Evolutionary conservation across 2,888 invertebrate genomes (phyloP).

Genomic region (Dryobota labecula): DNA sequence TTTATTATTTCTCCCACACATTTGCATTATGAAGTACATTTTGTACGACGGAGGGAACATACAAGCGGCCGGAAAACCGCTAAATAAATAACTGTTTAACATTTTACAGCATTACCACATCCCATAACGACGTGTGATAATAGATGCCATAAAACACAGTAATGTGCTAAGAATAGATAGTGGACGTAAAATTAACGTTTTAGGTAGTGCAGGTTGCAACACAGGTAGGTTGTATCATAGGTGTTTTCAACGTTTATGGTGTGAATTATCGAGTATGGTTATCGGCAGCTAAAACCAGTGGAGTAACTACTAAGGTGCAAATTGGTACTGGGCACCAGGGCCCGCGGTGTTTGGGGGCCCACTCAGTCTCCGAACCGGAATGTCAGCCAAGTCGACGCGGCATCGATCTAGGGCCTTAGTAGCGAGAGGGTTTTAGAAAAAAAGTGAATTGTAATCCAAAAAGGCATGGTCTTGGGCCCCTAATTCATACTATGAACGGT

Average conservation of each 20-base stretch:
- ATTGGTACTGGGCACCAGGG: no score
- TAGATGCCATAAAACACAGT: conserved; percentile 70
- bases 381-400: no score
- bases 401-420: no score
- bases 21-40: conserved; percentile 59
- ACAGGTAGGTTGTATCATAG: conserved; percentile 37
- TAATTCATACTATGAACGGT: no score
- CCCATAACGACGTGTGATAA: conserved; percentile 81
- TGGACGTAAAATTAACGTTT: conserved; percentile 49
- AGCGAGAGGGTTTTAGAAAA: no score
- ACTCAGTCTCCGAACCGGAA: no score
- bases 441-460: no score
- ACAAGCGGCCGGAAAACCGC: conserved; percentile 78
- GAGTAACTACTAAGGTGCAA: no score
- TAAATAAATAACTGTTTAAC: conserved; percentile 82
- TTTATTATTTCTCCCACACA: conserved; percentile 75
- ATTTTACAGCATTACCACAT: conserved; percentile 82
- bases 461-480: no score
- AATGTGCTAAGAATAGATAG: conserved; percentile 58
- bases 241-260: conserved; percentile 37
- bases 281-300: no score
- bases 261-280: conserved; percentile 39
- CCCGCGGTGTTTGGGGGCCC: no score
- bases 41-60: conserved; percentile 47
- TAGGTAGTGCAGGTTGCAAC: conserved; percentile 41